Evolutionary conservation across 2,797 vertebrate species (phyloP).

Genomic region (Taenioides sp.): DNA sequence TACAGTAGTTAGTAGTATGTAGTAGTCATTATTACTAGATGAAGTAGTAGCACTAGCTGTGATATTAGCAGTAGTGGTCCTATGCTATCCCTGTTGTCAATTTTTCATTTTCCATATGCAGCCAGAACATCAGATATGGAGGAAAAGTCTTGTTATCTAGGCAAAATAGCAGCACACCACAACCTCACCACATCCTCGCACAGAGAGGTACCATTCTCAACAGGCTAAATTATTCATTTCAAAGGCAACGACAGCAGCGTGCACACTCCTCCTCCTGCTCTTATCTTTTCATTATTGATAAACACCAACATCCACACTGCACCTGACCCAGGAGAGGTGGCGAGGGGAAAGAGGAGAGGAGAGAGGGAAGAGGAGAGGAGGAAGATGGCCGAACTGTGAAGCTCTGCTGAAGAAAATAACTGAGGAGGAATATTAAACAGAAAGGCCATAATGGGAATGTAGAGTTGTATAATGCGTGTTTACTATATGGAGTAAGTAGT

Average conservation of each 20-base stretch:
- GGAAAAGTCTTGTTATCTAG: constrained; percentile 37
- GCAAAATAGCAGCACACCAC: constrained; percentile 29
- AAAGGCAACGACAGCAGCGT: constrained; percentile 52
- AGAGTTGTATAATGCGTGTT: no score
- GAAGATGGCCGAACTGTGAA: no score
- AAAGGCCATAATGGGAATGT: no score
- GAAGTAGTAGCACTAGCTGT: background rate
- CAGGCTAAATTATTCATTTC: constrained; percentile 74
- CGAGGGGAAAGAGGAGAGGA: constrained; percentile 5
- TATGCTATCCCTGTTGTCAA: constrained; percentile 38
- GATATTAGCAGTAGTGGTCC: background rate
- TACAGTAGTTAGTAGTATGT: no score
- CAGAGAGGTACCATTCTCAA: constrained; percentile 54
- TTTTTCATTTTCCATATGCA: constrained; percentile 47
- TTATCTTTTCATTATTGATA: constrained; percentile 78
- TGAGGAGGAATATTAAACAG: no score
- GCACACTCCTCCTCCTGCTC: constrained; percentile 47
- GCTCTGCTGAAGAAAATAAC: no score
- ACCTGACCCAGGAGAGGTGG: constrained; percentile 58
- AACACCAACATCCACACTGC: constrained; percentile 75
- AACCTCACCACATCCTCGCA: constrained; percentile 38
- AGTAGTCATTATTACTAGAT: no score
- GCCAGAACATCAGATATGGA: constrained; percentile 21
- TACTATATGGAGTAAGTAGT: no score
- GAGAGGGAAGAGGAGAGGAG: no score